These are phyloP conservation scores for Hirtodrosophila alboralis DNA, from an alignment of 2,888 invertebrate species.

Conservation along the genomic window DNA sequence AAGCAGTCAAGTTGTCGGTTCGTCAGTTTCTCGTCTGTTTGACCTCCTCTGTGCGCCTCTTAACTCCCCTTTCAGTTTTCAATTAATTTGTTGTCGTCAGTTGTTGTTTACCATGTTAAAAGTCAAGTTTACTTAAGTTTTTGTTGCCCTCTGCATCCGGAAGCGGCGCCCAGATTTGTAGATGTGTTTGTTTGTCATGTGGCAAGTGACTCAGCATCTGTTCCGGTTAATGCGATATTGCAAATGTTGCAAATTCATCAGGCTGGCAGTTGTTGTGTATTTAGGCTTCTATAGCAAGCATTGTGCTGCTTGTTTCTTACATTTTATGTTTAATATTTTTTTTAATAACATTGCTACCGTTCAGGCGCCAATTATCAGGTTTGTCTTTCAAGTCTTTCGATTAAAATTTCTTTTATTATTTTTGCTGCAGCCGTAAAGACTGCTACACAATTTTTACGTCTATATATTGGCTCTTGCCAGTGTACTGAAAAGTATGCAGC, in stretches of 20 bases:
- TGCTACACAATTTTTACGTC: slow-evolving; percentile 16
- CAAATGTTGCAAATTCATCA: slow-evolving; percentile 9
- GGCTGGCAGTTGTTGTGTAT: not conserved
- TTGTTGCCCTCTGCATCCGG: slow-evolving; percentile 37
- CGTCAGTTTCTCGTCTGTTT: slow-evolving; percentile 3
- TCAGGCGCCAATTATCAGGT: slow-evolving; percentile 22
- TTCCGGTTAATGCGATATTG: slow-evolving; percentile 47
- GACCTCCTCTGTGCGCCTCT: not conserved
- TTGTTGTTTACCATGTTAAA: slow-evolving; percentile 24
- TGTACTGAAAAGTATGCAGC: slow-evolving; percentile 42
- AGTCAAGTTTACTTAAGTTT: slow-evolving; percentile 42
- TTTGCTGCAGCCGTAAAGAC: slow-evolving; percentile 31
- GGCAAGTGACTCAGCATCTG: slow-evolving; percentile 44
- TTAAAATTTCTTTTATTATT: too few relatives aligned
- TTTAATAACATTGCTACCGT: not conserved
- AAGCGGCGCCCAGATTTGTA: slow-evolving; percentile 34
- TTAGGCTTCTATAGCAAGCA: too few relatives aligned
- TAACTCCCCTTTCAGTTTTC: slow-evolving; percentile 17
- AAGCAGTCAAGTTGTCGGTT: slow-evolving; percentile 15
- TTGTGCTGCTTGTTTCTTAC: not conserved
- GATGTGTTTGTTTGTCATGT: slow-evolving; percentile 21
- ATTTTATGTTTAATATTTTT: not conserved
- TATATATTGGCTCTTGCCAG: too few relatives aligned
- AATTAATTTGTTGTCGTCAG: slow-evolving; percentile 58
- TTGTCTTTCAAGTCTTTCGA: slow-evolving; percentile 58